A percentile compares a stretch with the other conserved stretches of the same genome.
These are phyloP conservation scores for Belonocnema kinseyi DNA, from an alignment of 1,140 invertebrate genomes.

Conservation along the genomic window DNA sequence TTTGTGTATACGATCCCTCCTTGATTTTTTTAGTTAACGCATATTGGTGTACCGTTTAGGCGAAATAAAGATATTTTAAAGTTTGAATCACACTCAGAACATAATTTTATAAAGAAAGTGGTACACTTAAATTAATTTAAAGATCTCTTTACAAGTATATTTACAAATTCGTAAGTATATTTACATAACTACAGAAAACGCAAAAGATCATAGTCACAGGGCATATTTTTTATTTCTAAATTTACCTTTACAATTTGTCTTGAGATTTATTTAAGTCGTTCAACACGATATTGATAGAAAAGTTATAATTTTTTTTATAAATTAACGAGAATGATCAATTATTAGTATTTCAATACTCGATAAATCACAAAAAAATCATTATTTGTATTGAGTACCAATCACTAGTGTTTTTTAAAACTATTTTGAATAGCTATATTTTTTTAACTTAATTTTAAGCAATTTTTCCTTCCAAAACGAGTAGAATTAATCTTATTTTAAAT, in stretches of 20 bases:
- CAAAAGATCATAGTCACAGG: slow-evolving; percentile 21
- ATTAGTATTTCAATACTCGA: no score
- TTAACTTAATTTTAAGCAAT: no score
- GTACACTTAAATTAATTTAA: background rate
- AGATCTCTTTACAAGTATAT: slow-evolving; percentile 26
- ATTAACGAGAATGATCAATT: no score
- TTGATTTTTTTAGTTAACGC: no score
- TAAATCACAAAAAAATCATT: no score
- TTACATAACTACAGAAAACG: slow-evolving; percentile 21
- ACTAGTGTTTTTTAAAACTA: no score
- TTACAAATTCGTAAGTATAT: slow-evolving; percentile 12
- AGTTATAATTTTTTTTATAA: background rate
- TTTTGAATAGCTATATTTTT: no score
- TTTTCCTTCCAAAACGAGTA: no score
- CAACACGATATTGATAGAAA: background rate
- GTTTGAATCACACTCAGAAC: background rate
- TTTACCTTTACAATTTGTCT: slow-evolving; percentile 20
- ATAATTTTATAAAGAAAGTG: slow-evolving; percentile 13
- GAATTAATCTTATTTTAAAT: no score
- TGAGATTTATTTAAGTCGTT: background rate
- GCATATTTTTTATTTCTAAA: slow-evolving; percentile 19
- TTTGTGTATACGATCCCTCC: no score
- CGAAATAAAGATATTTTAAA: background rate
- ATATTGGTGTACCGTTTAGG: slow-evolving; percentile 9
- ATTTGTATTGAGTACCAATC: no score